Base-by-base conservation (phyloP, 2,113 vertebrate species). In the Hippocampus barbouri region DNA sequence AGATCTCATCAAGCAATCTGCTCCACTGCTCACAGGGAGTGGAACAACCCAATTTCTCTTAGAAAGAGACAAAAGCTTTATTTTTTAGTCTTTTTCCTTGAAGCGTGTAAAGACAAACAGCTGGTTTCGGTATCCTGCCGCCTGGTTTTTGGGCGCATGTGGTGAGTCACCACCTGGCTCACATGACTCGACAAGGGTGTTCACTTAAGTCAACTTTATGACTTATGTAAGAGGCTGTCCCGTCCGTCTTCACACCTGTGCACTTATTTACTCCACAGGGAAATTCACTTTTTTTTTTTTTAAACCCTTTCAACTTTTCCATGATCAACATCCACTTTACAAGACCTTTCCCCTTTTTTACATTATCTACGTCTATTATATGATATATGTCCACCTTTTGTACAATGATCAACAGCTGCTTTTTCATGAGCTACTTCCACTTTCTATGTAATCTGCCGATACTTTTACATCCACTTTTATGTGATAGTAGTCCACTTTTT, bases 31-130 rank as follows among this genome's bases (percentile, higher is more conserved):
- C 70, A 69, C 81, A 76, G 77, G 77, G 86, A 86, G 76, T 78
- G 82, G 81, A 88, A 87, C 85, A 85, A 84, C 67, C 30, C 25
- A 34, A 69, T 73, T 83, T 53, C 11, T 57, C 62, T 83, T 15
- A 25, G 23, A 66, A 69, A 70, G 27, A 79, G 83, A 77, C 8
- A 45, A 43, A 47, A 27, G 43, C 9, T 67, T 51, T 63, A 9
- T 73, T 68, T 76, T 59, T 23, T 40, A 30, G 68, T 51, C 71
- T 83, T 82, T 69, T 60, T 59, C 79, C 69, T 68, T 25, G 83
- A 70, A 71, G 64, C 61, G 68, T 47, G 64, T 76, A 75, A 79
- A 79, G 56, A 83, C 79, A 76, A 79, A 65, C 63, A 80, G 85
- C 76, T 84, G 83, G 66, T 80, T 71, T 21, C 71, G 62, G 75